Conservation (phyloP, 2,797 vertebrate species). For the Bryconaethiops microstoma region DNA sequence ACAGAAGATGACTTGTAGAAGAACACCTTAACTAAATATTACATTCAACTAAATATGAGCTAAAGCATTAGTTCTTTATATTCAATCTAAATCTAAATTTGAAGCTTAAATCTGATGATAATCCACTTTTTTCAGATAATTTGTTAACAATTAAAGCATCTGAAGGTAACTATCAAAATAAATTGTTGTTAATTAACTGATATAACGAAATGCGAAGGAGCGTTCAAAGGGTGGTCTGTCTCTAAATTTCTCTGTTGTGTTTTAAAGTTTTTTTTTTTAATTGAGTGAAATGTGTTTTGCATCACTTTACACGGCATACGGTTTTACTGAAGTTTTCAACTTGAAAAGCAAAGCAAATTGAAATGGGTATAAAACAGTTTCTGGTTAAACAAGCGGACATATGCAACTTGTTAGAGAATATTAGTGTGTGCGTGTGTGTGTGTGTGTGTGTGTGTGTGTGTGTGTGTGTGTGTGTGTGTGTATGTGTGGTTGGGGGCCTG, state of each 20-base stretch:
- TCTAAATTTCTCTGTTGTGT: neutral
- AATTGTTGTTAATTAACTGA: neutral
- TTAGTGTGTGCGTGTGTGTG: neutral
- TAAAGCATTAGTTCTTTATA: too few species aligned
- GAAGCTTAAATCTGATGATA: too few species aligned
- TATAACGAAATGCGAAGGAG: neutral
- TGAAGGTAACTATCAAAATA: too few species aligned
- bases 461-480: slow-evolving; percentile 4
- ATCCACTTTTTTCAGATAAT: too few species aligned
- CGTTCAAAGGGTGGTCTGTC: neutral
- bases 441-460: slow-evolving; percentile 1
- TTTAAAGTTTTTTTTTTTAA: neutral
- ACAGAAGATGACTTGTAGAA: too few species aligned
- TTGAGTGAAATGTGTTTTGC: slow-evolving; percentile 14
- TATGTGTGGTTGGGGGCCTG: neutral
- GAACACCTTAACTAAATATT: too few species aligned
- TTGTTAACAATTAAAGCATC: too few species aligned
- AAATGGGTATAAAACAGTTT: slow-evolving; percentile 22
- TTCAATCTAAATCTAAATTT: too few species aligned
- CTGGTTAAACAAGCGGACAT: neutral
- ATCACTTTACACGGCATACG: slow-evolving; percentile 9
- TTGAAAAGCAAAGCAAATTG: neutral
- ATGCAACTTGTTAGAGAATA: neutral
- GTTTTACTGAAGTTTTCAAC: slow-evolving; percentile 26
- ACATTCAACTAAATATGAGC: too few species aligned